A percentile compares a stretch with the other conserved stretches of the same genome.
Evolutionary conservation across 2,888 invertebrate genomes (phyloP).

Genomic region (Deilephila porcellus): DNA sequence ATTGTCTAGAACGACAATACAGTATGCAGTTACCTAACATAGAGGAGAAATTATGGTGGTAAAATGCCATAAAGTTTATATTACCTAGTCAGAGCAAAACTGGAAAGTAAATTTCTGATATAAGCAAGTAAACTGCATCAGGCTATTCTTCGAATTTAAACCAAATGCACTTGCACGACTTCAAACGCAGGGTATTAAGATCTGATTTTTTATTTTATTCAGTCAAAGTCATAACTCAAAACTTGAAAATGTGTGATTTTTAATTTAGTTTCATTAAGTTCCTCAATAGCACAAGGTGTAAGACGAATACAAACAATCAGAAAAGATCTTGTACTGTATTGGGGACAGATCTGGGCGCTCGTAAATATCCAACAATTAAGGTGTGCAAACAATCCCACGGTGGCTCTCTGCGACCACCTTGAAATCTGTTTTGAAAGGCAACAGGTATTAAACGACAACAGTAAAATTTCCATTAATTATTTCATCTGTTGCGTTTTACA

Average conservation of each 20-base stretch:
- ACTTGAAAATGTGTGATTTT: neutral
- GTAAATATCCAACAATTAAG: neutral
- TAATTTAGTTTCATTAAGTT: neutral
- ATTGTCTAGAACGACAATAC: too few species aligned
- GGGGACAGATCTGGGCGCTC: too few species aligned
- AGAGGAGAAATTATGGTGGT: too few species aligned
- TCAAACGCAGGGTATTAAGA: too few species aligned
- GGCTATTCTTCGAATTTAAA: too few species aligned
- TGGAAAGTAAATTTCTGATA: too few species aligned
- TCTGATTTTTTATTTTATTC: neutral
- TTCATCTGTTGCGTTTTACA: neutral
- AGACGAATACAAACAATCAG: neutral
- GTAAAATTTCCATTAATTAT: neutral
- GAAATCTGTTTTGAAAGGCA: neutral
- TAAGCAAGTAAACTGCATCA: too few species aligned
- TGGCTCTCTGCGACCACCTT: neutral
- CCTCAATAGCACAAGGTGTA: constrained; percentile 5
- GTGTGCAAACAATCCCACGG: neutral
- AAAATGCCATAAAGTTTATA: too few species aligned
- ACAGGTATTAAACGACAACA: neutral
- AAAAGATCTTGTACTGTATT: too few species aligned
- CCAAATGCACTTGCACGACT: too few species aligned
- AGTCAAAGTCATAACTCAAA: neutral
- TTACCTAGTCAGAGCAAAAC: too few species aligned
- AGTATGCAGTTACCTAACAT: too few species aligned